These are phyloP conservation scores for Ephialtes manifestator DNA, from an alignment of 2,888 invertebrate species.

Conservation along the genomic window DNA sequence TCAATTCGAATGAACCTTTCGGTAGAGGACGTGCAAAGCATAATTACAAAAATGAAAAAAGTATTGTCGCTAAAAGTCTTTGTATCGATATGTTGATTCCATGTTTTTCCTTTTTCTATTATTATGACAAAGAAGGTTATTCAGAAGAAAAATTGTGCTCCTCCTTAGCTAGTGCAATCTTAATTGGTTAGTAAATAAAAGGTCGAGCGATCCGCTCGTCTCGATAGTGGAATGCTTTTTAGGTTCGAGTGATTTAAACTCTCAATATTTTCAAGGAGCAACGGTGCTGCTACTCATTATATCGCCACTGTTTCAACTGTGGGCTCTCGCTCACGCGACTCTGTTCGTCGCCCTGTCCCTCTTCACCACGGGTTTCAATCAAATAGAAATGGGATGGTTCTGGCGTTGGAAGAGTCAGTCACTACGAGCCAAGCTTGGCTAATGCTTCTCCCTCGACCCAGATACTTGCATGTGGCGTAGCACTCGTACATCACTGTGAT, in stretches of 20 bases:
- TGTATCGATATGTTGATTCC: too few relatives aligned
- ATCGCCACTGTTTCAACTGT: conserved; percentile 83
- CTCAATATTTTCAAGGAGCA: conserved; percentile 73
- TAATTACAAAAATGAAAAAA: too few relatives aligned
- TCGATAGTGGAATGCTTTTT: background rate
- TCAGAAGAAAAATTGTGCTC: background rate
- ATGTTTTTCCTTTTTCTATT: too few relatives aligned
- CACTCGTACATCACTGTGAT: conserved; percentile 76
- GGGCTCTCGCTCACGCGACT: conserved; percentile 78
- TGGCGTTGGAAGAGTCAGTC: conserved; percentile 78
- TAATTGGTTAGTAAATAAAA: background rate
- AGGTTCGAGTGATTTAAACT: background rate
- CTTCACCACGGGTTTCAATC: conserved; percentile 81
- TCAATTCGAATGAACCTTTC: too few relatives aligned
- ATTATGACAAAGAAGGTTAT: background rate
- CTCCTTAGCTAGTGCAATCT: too few relatives aligned
- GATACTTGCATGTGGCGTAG: conserved; percentile 65
- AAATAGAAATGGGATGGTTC: conserved; percentile 84
- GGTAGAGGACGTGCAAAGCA: too few relatives aligned
- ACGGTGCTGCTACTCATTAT: conserved; percentile 78
- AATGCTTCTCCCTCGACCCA: conserved; percentile 41
- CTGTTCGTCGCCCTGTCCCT: conserved; percentile 81
- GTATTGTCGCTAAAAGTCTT: too few relatives aligned
- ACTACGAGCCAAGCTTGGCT: conserved; percentile 65
- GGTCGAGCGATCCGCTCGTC: background rate